Evolutionary conservation across 64 coral and sea anemone genomes (phyloP).

Genomic region (Montipora cactus): DNA sequence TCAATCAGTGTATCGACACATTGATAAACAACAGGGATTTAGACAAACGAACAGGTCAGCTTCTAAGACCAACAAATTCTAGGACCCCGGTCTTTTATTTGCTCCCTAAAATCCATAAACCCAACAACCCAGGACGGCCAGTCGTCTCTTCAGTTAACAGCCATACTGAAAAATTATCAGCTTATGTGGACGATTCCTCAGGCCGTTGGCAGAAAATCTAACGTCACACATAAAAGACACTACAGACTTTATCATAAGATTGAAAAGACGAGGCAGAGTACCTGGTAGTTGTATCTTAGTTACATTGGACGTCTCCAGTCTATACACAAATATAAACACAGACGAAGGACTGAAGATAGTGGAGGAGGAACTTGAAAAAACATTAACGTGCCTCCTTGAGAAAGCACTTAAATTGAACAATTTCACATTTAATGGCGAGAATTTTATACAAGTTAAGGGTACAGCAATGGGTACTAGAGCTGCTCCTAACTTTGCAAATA

Average conservation of each 20-base stretch:
- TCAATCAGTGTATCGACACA: slow-evolving; percentile 42
- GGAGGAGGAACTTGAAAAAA: too few species aligned
- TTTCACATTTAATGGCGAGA: neutral
- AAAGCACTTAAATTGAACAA: neutral
- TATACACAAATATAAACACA: too few species aligned
- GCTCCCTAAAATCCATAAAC: slow-evolving; percentile 56
- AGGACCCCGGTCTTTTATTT: slow-evolving; percentile 56
- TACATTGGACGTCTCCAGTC: too few species aligned
- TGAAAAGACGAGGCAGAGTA: too few species aligned
- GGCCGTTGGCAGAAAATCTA: too few species aligned
- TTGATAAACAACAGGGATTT: neutral
- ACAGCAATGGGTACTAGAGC: too few species aligned
- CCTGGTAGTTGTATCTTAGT: too few species aligned
- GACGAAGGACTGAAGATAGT: too few species aligned
- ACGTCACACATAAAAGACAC: neutral
- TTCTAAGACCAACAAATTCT: slow-evolving; percentile 48
- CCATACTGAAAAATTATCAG: slow-evolving; percentile 13
- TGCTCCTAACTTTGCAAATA: too few species aligned
- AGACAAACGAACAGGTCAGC: slow-evolving; percentile 8
- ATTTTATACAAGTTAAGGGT: too few species aligned
- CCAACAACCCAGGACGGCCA: slow-evolving; percentile 26
- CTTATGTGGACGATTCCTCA: neutral
- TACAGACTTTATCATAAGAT: neutral
- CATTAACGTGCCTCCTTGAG: slow-evolving; percentile 3
- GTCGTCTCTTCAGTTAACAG: slow-evolving; percentile 11